These are phyloP conservation scores for Gymnothorax reevesii DNA, from an alignment of 2,797 vertebrate species.

Conservation along the genomic window DNA sequence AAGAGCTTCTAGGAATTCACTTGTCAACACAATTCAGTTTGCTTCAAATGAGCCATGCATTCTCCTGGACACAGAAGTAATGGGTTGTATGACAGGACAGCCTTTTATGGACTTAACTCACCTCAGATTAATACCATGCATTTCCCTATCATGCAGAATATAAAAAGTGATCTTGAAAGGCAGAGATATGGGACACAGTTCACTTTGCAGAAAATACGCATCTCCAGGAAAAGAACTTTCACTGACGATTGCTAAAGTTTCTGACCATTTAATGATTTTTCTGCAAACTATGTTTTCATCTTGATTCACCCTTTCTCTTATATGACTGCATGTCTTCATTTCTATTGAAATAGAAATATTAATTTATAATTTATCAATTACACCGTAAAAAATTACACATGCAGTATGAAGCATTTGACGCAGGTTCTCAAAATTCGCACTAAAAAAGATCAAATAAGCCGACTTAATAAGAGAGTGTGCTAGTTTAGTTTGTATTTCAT, in stretches of 20 bases:
- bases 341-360: background rate
- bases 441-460: background rate
- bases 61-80: background rate
- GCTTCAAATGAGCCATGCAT: background rate
- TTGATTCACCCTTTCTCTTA: background rate
- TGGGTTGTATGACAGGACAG: background rate
- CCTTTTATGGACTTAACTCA: background rate
- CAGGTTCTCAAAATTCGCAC: background rate
- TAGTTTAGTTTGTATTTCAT: background rate
- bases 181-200: background rate
- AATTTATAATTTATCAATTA: background rate
- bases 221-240: background rate
- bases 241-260: background rate
- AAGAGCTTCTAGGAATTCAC: constrained; percentile 28
- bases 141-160: background rate
- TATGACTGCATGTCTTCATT: background rate
- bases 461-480: background rate
- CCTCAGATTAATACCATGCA: background rate
- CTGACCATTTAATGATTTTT: background rate
- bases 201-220: background rate
- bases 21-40: background rate
- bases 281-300: background rate
- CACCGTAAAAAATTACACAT: background rate
- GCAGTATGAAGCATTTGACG: background rate
- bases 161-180: background rate